phyloP scores from a whole-genome alignment of 1,140 invertebrate genomes.

The Wiebesia pumilae region DNA sequence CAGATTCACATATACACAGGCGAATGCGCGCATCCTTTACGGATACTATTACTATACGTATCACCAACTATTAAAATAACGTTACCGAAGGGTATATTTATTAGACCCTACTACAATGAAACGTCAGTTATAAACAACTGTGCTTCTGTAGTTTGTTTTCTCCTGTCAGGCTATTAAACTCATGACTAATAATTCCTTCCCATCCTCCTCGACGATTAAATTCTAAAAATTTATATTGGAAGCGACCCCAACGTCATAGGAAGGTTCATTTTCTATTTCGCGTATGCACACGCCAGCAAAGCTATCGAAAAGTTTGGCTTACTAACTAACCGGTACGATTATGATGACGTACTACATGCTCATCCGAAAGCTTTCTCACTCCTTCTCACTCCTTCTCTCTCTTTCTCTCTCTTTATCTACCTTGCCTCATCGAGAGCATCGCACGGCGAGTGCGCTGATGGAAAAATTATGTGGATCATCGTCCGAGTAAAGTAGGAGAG shows the following conservation, averaged over 20 bases:
- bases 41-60: background rate
- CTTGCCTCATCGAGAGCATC: background rate
- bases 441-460: background rate
- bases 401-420: background rate
- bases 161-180: background rate
- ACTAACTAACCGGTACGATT: background rate
- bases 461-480: slow-evolving; percentile 41
- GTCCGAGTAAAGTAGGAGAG: slow-evolving; percentile 30
- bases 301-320: background rate
- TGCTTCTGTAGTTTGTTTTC: background rate
- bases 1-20: background rate
- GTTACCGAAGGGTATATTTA: background rate
- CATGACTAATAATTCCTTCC: background rate
- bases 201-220: background rate
- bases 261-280: background rate
- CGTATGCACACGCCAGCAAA: background rate
- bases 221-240: background rate
- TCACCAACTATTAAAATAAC: slow-evolving; percentile 1
- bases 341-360: background rate
- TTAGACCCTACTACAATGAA: background rate
- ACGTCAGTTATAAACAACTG: slow-evolving; percentile 1
- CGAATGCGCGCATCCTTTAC: background rate
- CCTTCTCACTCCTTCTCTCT: too few relatives aligned
- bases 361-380: too few relatives aligned
- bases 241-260: background rate